These are phyloP conservation scores for Scaptomyza hsui DNA, from an alignment of 1,140 invertebrate genomes.

Conservation along the genomic window DNA sequence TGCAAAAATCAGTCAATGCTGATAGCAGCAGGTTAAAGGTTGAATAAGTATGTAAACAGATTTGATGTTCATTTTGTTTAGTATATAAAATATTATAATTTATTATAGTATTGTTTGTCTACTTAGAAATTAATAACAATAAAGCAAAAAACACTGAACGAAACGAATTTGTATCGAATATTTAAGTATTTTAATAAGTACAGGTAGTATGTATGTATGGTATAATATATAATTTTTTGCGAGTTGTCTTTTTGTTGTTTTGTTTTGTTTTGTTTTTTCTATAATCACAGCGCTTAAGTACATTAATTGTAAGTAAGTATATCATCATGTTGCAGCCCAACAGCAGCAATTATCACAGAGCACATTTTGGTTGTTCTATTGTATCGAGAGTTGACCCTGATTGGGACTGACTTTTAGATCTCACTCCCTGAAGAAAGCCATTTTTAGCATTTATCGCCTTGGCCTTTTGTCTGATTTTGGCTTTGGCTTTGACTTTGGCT, in stretches of 20 bases:
- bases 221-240: slow-evolving; percentile 32
- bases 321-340: slow-evolving; percentile 12
- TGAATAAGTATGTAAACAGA: neutral
- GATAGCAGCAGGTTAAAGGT: slow-evolving; percentile 15
- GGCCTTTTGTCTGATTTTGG: slow-evolving; percentile 50
- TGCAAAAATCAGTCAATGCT: neutral
- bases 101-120: slow-evolving; percentile 56
- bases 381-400: neutral
- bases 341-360: slow-evolving; percentile 72
- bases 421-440: neutral
- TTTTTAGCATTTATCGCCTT: slow-evolving; percentile 52
- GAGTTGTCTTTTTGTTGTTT: slow-evolving; percentile 50
- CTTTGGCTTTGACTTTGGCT: slow-evolving; percentile 15
- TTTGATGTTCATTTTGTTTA: neutral
- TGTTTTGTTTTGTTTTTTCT: slow-evolving; percentile 28
- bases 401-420: neutral
- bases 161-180: neutral
- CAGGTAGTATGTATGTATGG: slow-evolving; percentile 2
- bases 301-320: slow-evolving; percentile 12
- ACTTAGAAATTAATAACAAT: slow-evolving; percentile 67
- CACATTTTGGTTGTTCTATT: slow-evolving; percentile 48
- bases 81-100: slow-evolving; percentile 56
- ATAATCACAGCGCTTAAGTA: slow-evolving; percentile 73
- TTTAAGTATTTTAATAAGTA: slow-evolving; percentile 9
- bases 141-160: slow-evolving; percentile 1